Evolutionary conservation across 2,888 invertebrate species (phyloP), one percentile per base, ranked within the genome.

Genomic region (Caenorhabditis afra): DNA sequence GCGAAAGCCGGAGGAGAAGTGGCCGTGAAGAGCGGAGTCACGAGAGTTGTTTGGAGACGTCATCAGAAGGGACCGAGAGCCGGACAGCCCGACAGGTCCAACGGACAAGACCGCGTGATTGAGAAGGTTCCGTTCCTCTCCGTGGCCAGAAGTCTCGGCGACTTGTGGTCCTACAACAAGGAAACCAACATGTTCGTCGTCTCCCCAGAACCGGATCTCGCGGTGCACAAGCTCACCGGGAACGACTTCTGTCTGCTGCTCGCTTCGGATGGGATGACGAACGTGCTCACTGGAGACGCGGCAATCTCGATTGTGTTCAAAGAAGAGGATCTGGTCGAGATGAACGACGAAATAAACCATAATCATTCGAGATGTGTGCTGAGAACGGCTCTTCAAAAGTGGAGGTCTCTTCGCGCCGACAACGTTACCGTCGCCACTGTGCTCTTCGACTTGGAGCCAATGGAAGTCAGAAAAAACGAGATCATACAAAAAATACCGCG

Each of bases 101-200:
- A 29, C 7, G 29, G 29, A n/a, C n/a, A n/a, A n/a, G n/a, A n/a
- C n/a, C n/a, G n/a, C n/a, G 29, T 7, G 29, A 95, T 95, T 89
- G 96, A 96, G 91, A 95, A 95, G 91, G 96, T 97, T 88, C 96
- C 97, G 0, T 97, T 97, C 90, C 92, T 99, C 83, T 97, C 98
- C 1, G 97, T 99, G 14, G 97, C 98, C 1, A 93, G 98, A 87
- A 96, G 97, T 44, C 92, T 98, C 55, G 98, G 97, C 57, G 98
- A 98, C 91, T 92, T 99, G 16, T 99, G 98, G 98, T 97, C 97
- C 88, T 97, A 96, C 91, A 97, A 97, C 92, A 94, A 95, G 1
- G 94, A 94, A 74, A 93, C 94, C 86, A 94, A 96, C 91, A 94
- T 95, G 91, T 99, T 96, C 91, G 94, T 97, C 18, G 97, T 99